Evolutionary conservation across 2,888 invertebrate genomes (phyloP).

Genomic region (Muschampia plurimacula): DNA sequence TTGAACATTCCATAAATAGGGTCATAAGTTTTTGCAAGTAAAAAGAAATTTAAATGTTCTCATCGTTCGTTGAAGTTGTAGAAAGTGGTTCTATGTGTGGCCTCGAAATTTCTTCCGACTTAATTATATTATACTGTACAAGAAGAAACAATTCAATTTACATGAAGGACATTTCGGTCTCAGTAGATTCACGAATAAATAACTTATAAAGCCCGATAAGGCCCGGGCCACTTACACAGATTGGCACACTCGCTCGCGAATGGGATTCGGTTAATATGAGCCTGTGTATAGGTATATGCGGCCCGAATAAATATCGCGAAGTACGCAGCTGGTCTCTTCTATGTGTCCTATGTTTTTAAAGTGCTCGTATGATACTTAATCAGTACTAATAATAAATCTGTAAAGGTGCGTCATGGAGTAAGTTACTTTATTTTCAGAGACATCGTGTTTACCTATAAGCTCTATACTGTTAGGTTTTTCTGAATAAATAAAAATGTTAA

Average conservation of each 20-base stretch:
- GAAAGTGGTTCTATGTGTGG: not conserved
- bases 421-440: no score
- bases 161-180: conserved; percentile 58
- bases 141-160: conserved; percentile 65
- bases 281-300: conserved; percentile 59
- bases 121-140: conserved; percentile 28
- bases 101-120: conserved; percentile 1
- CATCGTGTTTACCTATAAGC: no score
- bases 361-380: no score
- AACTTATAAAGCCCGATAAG: conserved; percentile 79
- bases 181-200: conserved; percentile 63
- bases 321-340: not conserved
- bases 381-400: no score
- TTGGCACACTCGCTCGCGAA: conserved; percentile 66
- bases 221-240: conserved; percentile 78
- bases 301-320: conserved; percentile 65
- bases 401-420: no score
- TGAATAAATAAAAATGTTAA: no score
- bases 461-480: no score
- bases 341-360: no score
- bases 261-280: conserved; percentile 72
- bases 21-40: not conserved
- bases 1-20: not conserved
- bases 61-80: not conserved
- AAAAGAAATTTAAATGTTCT: not conserved